These are phyloP conservation scores for Alcis repandata DNA, from an alignment of 2,888 invertebrate genomes.

Conservation along the genomic window DNA sequence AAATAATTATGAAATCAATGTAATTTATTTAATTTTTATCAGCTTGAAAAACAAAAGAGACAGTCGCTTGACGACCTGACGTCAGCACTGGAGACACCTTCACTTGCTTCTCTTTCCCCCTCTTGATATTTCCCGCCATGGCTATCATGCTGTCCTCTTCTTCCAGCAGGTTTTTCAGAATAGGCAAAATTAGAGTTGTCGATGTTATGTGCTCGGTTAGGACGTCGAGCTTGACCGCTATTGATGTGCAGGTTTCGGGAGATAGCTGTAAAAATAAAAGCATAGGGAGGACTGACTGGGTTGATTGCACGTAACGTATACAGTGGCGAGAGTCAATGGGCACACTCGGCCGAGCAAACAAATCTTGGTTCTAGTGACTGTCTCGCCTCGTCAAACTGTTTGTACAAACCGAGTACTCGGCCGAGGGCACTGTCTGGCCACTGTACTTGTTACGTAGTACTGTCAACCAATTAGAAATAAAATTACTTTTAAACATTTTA, in stretches of 20 bases:
- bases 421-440: no score
- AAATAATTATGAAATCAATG: no score
- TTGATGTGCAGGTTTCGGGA: constrained; percentile 66
- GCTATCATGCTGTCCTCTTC: constrained; percentile 65
- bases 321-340: no score
- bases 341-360: no score
- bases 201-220: constrained; percentile 52
- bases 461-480: no score
- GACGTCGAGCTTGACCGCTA: constrained; percentile 70
- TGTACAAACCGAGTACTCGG: no score
- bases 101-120: constrained; percentile 53
- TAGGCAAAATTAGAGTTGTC: constrained; percentile 49
- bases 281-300: background rate
- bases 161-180: constrained; percentile 41
- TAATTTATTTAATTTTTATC: background rate
- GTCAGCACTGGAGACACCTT: constrained; percentile 64
- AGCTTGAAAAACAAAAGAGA: constrained; percentile 60
- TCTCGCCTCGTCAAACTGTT: no score
- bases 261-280: constrained; percentile 59
- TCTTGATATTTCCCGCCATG: constrained; percentile 56
- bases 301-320: no score
- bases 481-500: no score
- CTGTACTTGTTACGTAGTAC: no score
- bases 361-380: no score
- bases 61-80: constrained; percentile 59